Base-by-base conservation (phyloP, 92 coral and sea anemone species). In the Heliopora coerulea region DNA sequence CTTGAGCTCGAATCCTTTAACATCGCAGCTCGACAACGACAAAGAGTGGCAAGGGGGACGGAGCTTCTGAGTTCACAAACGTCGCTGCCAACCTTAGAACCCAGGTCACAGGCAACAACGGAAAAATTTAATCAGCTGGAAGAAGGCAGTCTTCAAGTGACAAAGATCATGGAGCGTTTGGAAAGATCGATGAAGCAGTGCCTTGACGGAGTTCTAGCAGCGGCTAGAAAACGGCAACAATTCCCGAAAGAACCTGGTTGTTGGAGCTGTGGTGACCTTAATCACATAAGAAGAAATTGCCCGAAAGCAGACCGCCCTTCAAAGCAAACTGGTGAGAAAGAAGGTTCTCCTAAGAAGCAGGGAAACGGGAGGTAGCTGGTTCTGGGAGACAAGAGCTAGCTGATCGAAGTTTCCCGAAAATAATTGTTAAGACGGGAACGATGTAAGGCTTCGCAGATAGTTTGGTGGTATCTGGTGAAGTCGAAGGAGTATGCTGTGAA, bases 1-100 rank as follows among this genome's bases (percentile, higher is more conserved):
- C 61, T 57, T 23, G 85, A 85, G 54, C 54, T 80, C 34, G 85
- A 80, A 61, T 80, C 85, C 15, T 68, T 80, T 60, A 27, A 49
- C 59, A 29, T 70, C 3, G 82, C 82, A 3, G 68, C 78, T 42
- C 80, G 65, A 37, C 84, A 79, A 49, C 67, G 48, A 1, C 68
- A 39, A 7, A 31, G 30, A 34, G 74, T n/a, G 56, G 12, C 44
- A 42, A 5, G 56, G 31, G 57, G 34, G 33, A 32, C 61, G 2
- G 73, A 15, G 61, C 49, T 42, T 2, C 52, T 64, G 33, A 27
- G 19, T 26, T 5, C 20, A 61, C 12, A 1, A 13, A 33, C 19
- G 30, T 42, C 68, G 30, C 1, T 15, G 8, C 40, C 40, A 20
- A 61, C 18, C 14, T n/a, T n/a, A n/a, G n/a, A n/a, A n/a, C n/a